These are phyloP conservation scores for Oxycera nigricornis DNA, from an alignment of 2,888 invertebrate species.

Conservation along the genomic window DNA sequence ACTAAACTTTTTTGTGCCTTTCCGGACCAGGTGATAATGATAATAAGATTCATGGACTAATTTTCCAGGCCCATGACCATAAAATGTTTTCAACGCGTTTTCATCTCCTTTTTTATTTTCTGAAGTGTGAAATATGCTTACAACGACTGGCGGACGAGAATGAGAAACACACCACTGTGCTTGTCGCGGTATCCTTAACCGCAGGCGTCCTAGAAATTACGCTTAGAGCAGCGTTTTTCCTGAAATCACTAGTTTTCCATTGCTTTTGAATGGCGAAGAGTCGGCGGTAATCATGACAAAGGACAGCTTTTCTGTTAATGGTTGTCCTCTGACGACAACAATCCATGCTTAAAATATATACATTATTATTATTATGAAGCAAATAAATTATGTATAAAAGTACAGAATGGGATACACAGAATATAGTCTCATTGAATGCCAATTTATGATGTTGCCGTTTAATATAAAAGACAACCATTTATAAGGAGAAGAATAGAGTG, in stretches of 20 bases:
- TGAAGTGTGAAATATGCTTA: conserved; percentile 41
- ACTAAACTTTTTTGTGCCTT: background rate
- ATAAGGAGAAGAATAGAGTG: conserved; percentile 1
- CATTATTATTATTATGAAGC: background rate
- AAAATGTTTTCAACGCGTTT: conserved; percentile 40
- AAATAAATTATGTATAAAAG: background rate
- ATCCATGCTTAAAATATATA: background rate
- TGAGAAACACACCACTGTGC: background rate
- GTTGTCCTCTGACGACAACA: too few species aligned
- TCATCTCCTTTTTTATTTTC: conserved; percentile 30
- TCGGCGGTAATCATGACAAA: background rate
- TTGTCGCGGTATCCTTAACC: background rate
- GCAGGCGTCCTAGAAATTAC: background rate
- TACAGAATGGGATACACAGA: background rate
- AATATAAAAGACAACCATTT: conserved; percentile 23
- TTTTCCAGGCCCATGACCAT: conserved; percentile 46
- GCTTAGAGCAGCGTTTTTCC: background rate
- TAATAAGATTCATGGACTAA: conserved; percentile 44
- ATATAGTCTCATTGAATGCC: background rate
- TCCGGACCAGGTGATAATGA: conserved; percentile 39
- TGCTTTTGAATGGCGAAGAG: background rate
- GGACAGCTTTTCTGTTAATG: too few species aligned
- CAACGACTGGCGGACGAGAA: background rate
- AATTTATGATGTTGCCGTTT: conserved; percentile 13
- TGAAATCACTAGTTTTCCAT: background rate